Evolutionary conservation across 2,797 vertebrate species (phyloP).

Genomic region (Borostomias antarcticus): DNA sequence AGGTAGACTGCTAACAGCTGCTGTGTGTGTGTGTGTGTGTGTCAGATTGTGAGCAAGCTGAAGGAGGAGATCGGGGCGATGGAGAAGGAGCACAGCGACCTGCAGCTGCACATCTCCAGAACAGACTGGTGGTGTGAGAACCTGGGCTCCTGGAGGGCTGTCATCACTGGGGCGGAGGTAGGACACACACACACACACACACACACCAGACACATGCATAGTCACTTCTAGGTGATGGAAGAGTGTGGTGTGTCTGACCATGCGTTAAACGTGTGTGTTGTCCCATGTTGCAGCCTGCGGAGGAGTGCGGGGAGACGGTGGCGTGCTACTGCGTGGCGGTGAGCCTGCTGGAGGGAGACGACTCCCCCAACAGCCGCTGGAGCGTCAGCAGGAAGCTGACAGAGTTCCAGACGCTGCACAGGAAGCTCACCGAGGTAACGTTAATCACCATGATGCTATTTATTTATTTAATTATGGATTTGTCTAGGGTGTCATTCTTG

Average conservation of each 20-base stretch:
- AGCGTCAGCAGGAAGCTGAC: slow-evolving; percentile 90
- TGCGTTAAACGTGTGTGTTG: not conserved
- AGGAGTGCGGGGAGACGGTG: slow-evolving; percentile 93
- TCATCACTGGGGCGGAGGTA: slow-evolving; percentile 88
- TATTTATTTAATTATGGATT: too few relatives aligned
- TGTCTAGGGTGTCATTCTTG: too few relatives aligned
- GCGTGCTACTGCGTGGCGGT: slow-evolving; percentile 90
- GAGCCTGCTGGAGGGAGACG: slow-evolving; percentile 85
- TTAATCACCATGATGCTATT: not conserved
- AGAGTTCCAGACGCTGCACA: slow-evolving; percentile 94
- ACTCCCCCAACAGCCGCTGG: slow-evolving; percentile 86
- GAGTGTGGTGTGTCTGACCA: not conserved
- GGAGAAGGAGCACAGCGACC: slow-evolving; percentile 92
- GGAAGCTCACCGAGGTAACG: slow-evolving; percentile 94
- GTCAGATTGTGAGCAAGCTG: slow-evolving; percentile 69
- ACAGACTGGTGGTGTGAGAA: slow-evolving; percentile 99
- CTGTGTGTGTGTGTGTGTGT: not conserved
- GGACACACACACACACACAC: not conserved
- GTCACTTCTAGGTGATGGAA: too few relatives aligned
- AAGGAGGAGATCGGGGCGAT: slow-evolving; percentile 94
- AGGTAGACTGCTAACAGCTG: too few relatives aligned
- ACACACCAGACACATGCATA: too few relatives aligned
- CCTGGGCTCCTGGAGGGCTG: slow-evolving; percentile 91
- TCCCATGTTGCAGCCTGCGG: slow-evolving; percentile 78
- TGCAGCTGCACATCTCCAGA: slow-evolving; percentile 90